Conservation (phyloP, 2,797 vertebrate species). For the Sebastes cheni region DNA sequence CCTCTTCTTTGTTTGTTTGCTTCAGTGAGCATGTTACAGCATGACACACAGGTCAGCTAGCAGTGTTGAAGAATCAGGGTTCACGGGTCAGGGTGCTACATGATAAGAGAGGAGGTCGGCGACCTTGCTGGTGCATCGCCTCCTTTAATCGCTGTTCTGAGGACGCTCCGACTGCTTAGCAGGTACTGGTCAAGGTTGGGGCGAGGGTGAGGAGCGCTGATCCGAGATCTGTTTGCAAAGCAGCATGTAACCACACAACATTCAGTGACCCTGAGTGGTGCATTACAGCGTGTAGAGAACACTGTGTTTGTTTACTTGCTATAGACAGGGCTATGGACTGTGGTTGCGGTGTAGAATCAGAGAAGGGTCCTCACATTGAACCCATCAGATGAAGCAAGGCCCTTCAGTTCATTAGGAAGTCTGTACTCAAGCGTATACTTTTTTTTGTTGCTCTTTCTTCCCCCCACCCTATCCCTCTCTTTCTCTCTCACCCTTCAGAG, state of each 20-base stretch:
- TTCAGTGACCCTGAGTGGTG: constrained; percentile 77
- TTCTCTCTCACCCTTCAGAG: constrained; percentile 45
- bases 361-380: constrained; percentile 67
- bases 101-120: constrained; percentile 78
- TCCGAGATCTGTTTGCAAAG: constrained; percentile 77
- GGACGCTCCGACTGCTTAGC: constrained; percentile 73
- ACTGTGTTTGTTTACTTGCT: constrained; percentile 72
- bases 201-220: constrained; percentile 72
- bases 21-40: constrained; percentile 57
- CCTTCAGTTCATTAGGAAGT: constrained; percentile 73
- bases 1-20: constrained; percentile 39
- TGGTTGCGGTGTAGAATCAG: constrained; percentile 65
- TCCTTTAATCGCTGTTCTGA: constrained; percentile 77
- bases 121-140: constrained; percentile 64
- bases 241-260: constrained; percentile 75
- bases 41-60: constrained; percentile 76
- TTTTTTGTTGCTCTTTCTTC: constrained; percentile 35
- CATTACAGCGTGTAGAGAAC: constrained; percentile 73
- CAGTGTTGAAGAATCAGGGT: constrained; percentile 63
- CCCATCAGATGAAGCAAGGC: constrained; percentile 67
- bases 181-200: constrained; percentile 79
- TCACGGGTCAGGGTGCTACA: constrained; percentile 78
- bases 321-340: constrained; percentile 43
- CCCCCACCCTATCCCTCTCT: not conserved
- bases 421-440: constrained; percentile 46